Conservation (phyloP, 2,113 vertebrate species). For the Solea solea region DNA sequence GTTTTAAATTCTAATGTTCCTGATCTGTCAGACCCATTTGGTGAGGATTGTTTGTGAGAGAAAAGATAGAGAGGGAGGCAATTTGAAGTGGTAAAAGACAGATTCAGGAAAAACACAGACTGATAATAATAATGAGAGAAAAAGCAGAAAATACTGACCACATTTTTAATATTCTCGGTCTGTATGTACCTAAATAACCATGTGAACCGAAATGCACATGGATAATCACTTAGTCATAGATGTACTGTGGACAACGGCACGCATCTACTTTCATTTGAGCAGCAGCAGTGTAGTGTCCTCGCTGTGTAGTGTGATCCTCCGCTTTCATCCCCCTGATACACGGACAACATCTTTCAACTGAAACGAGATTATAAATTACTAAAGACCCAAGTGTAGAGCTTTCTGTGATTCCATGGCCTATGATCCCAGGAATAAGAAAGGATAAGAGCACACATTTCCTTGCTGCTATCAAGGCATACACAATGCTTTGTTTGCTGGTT, state of each 20-base stretch:
- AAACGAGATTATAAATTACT: conserved; percentile 21
- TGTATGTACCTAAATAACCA: neutral
- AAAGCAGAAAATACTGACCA: neutral
- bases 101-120: neutral
- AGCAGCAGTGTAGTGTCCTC: conserved; percentile 6
- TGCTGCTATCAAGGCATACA: conserved; percentile 6
- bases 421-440: conserved; percentile 2
- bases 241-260: neutral
- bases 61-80: conserved; percentile 12
- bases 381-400: conserved; percentile 11
- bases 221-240: neutral
- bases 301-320: neutral
- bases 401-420: neutral
- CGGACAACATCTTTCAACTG: conserved; percentile 3
- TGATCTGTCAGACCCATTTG: conserved; percentile 61
- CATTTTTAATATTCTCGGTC: too few species aligned
- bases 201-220: neutral
- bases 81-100: conserved; percentile 9
- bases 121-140: neutral
- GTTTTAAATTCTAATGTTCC: conserved; percentile 67
- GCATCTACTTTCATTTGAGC: neutral
- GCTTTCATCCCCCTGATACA: conserved; percentile 21
- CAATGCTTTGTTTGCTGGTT: neutral
- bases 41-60: conserved; percentile 37
- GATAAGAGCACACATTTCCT: neutral